Conservation (phyloP, 2,797 vertebrate genomes). For the Gorsachius magnificus region DNA sequence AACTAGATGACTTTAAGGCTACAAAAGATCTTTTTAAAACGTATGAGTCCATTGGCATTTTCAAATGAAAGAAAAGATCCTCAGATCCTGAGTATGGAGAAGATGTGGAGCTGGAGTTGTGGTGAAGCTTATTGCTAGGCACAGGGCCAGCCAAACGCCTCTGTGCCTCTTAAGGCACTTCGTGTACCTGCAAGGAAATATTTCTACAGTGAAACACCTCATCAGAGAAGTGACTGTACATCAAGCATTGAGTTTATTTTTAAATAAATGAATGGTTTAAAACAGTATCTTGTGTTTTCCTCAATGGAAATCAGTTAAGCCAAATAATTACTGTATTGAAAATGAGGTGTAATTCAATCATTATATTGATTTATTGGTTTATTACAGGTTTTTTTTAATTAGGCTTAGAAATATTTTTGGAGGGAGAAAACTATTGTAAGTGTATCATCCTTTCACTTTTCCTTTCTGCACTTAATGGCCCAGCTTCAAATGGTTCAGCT, state of each 20-base stretch:
- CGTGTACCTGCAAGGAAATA: fast-evolving
- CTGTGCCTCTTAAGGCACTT: neutral
- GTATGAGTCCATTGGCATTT: neutral
- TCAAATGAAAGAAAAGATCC: neutral
- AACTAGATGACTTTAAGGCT: neutral
- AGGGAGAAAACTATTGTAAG: neutral
- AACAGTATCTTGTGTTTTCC: neutral
- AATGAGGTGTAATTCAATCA: neutral
- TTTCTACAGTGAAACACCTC: neutral
- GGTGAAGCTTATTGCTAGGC: neutral
- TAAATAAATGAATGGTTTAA: neutral
- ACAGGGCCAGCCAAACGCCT: neutral
- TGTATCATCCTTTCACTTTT: neutral
- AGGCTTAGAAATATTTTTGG: neutral
- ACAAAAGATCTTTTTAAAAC: neutral
- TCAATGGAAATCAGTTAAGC: neutral
- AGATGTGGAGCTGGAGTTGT: neutral
- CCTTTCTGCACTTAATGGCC: neutral
- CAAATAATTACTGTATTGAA: neutral
- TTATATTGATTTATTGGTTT: neutral
- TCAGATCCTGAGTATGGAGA: neutral
- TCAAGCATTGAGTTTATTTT: neutral
- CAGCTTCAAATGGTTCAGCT: neutral
- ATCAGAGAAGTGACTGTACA: neutral
- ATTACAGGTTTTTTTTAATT: neutral